phyloP scores from a whole-genome alignment of 2,113 vertebrate species.

The Phyllostomus hastatus region DNA sequence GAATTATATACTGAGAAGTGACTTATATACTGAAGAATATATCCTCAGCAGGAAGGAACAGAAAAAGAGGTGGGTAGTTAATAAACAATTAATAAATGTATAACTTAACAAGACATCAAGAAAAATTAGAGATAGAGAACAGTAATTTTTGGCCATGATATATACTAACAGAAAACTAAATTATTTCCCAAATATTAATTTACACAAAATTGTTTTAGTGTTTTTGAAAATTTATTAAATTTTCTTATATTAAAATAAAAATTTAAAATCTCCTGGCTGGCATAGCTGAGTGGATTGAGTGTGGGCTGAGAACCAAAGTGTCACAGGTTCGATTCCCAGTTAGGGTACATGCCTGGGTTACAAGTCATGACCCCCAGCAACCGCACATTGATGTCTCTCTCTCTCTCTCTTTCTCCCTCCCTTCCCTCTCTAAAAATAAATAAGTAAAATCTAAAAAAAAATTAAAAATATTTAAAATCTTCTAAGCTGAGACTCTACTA shows the following conservation, averaged over 20 bases:
- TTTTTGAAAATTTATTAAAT: neutral
- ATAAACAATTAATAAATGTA: neutral
- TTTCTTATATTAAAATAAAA: neutral
- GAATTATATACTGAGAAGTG: no score
- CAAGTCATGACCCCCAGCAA: no score
- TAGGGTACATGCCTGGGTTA: no score
- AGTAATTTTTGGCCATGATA: neutral
- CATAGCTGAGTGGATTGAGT: no score
- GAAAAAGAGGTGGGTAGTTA: neutral
- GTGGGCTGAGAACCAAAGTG: no score
- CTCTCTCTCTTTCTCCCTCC: no score
- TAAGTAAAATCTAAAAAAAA: neutral
- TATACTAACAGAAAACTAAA: neutral
- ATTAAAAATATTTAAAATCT: neutral
- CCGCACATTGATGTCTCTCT: no score
- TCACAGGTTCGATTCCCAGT: no score
- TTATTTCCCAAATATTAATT: neutral
- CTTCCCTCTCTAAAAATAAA: no score
- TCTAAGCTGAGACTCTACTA: neutral
- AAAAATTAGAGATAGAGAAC: neutral
- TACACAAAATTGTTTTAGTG: neutral
- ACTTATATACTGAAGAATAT: neutral
- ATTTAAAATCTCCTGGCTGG: neutral
- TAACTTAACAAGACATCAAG: neutral
- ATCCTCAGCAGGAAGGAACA: neutral